phyloP scores from a whole-genome alignment of 2,113 vertebrate species.

The Tricholaema leucomelas region DNA sequence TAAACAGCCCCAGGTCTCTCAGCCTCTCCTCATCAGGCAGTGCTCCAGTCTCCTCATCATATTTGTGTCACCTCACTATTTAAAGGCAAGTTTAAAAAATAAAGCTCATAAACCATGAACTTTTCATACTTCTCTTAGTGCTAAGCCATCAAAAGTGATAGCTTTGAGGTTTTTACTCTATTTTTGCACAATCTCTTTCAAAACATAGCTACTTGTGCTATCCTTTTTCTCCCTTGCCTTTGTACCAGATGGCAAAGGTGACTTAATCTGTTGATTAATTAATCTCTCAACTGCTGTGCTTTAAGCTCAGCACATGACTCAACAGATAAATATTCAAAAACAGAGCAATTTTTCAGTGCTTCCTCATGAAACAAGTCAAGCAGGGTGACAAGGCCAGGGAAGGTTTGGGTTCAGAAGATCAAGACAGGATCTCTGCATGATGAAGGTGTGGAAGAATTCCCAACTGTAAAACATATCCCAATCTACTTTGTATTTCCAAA shows the following conservation, averaged over 20 bases:
- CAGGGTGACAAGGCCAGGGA: not conserved
- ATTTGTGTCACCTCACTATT: not conserved
- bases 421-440: not conserved
- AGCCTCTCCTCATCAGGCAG: no score
- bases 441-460: not conserved
- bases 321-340: slow-evolving; percentile 35
- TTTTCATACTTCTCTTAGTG: not conserved
- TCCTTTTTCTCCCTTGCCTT: not conserved
- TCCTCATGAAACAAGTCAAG: not conserved
- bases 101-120: not conserved
- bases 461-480: rapidly evolving
- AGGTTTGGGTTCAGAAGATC: slow-evolving; percentile 15
- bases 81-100: not conserved
- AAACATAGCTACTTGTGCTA: not conserved
- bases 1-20: no score
- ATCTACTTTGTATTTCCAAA: not conserved
- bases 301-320: slow-evolving; percentile 21
- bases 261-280: slow-evolving; percentile 16
- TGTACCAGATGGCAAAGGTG: slow-evolving; percentile 13
- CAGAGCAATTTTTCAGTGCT: slow-evolving; percentile 14
- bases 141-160: not conserved
- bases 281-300: not conserved
- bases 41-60: no score
- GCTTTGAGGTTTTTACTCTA: not conserved
- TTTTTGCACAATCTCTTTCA: not conserved